Conservation (phyloP, 2,113 vertebrate species). For the Lagopus muta region DNA sequence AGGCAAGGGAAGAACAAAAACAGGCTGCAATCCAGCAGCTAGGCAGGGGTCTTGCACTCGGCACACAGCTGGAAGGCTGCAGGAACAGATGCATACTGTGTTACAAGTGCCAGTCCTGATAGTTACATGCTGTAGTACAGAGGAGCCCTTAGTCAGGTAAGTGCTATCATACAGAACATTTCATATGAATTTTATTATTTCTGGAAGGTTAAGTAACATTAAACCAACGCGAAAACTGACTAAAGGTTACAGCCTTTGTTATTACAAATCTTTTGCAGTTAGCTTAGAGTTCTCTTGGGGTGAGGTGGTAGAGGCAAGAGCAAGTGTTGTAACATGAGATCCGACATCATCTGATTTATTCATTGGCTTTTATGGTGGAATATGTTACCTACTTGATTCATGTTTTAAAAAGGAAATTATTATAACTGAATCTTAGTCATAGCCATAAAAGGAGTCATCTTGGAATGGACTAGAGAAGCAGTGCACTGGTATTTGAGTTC, state of each 20-base stretch:
- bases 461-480: not conserved
- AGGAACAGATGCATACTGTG: rapidly evolving
- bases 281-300: not conserved
- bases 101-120: not conserved
- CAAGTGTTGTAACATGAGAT: conserved; percentile 18
- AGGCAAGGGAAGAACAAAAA: not conserved
- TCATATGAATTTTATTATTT: not conserved
- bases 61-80: not conserved
- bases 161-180: not conserved
- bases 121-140: not conserved
- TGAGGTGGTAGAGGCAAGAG: not conserved
- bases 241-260: not conserved
- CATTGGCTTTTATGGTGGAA: not conserved
- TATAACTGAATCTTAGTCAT: not conserved
- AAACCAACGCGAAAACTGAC: conserved; percentile 9
- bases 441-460: not conserved
- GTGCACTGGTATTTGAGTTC: not conserved
- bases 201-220: not conserved
- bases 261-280: not conserved
- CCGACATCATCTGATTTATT: conserved; percentile 51
- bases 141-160: not conserved
- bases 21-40: not conserved
- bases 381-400: not conserved
- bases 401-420: not conserved
- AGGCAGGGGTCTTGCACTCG: rapidly evolving